These are phyloP conservation scores for Antennarius striatus DNA, from an alignment of 2,113 vertebrate species.

Conservation along the genomic window DNA sequence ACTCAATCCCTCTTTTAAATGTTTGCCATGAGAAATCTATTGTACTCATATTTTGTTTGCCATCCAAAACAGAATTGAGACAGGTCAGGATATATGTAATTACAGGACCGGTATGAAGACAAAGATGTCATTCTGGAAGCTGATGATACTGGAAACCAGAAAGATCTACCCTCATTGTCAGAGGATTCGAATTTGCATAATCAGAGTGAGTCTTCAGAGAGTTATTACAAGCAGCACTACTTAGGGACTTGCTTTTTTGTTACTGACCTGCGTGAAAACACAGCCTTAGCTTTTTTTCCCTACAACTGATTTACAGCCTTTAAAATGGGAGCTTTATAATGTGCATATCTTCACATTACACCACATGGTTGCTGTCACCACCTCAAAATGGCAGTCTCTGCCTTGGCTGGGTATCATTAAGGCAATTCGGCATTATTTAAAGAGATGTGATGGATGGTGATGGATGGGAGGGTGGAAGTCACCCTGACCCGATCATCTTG, in stretches of 20 bases:
- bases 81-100: not conserved
- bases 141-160: not conserved
- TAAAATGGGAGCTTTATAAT: slow-evolving; percentile 1
- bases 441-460: slow-evolving; percentile 41
- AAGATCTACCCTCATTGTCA: not conserved
- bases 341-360: slow-evolving; percentile 13
- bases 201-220: slow-evolving; percentile 17
- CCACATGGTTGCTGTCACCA: slow-evolving; percentile 40
- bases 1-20: not conserved
- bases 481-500: not conserved
- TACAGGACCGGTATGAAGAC: not conserved
- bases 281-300: not conserved
- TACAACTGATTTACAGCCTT: slow-evolving; percentile 7
- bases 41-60: no score
- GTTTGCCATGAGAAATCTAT: slow-evolving; percentile 1
- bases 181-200: not conserved
- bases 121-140: not conserved
- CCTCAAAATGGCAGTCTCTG: slow-evolving; percentile 47
- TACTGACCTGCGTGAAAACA: slow-evolving; percentile 2
- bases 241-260: slow-evolving; percentile 10
- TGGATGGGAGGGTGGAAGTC: slow-evolving; percentile 8
- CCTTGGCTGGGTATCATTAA: slow-evolving; percentile 21
- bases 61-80: not conserved
- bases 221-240: not conserved
- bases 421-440: slow-evolving; percentile 18